Evolutionary conservation across 2,888 invertebrate species (phyloP).

Genomic region (Ichneumoninae sp.): DNA sequence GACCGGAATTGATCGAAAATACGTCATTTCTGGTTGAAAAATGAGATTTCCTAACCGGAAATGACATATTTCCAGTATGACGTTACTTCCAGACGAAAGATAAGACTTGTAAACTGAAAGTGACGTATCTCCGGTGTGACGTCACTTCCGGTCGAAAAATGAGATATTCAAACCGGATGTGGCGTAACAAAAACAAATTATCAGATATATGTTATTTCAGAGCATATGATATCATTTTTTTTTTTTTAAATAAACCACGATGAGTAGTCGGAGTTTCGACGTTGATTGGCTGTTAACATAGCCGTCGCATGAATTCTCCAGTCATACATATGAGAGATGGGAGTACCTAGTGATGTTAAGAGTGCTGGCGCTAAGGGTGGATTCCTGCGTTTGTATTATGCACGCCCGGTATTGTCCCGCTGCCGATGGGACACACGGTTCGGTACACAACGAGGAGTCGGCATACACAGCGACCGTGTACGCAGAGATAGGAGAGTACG

Average conservation of each 20-base stretch:
- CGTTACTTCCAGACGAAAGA: too few species aligned
- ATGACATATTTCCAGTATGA: too few species aligned
- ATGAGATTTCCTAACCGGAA: too few species aligned
- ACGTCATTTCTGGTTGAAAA: not conserved
- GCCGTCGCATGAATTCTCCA: not conserved
- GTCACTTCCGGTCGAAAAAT: not conserved
- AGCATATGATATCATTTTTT: too few species aligned
- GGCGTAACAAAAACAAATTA: too few species aligned
- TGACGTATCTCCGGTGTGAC: too few species aligned
- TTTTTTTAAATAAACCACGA: not conserved
- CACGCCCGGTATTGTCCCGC: constrained; percentile 50
- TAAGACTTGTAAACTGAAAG: too few species aligned
- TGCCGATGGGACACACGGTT: constrained; percentile 30
- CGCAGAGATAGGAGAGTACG: not conserved
- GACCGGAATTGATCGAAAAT: too few species aligned
- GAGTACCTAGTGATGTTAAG: constrained; percentile 36
- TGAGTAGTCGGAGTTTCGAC: not conserved
- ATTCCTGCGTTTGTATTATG: constrained; percentile 44
- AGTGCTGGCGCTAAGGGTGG: constrained; percentile 43
- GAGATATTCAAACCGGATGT: not conserved
- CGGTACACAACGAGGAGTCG: constrained; percentile 34
- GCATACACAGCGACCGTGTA: not conserved
- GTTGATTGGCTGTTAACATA: not conserved
- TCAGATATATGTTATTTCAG: too few species aligned
- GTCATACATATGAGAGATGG: not conserved